A percentile compares a stretch with the other conserved stretches of the same genome.
phyloP scores from a whole-genome alignment of 2,888 invertebrate genomes.

The Pristionchus japonicus region DNA sequence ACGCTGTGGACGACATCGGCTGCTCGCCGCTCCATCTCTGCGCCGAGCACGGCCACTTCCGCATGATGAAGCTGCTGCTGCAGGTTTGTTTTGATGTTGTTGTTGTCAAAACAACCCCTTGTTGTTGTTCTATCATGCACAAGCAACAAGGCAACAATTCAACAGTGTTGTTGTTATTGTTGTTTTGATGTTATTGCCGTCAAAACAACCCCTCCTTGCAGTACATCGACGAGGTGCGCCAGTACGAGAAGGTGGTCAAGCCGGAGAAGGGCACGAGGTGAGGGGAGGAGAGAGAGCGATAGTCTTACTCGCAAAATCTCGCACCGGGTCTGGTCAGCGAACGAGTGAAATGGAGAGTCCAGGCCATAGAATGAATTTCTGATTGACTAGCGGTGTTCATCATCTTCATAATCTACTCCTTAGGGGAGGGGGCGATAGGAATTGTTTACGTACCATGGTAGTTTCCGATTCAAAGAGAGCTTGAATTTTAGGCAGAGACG shows the following conservation, averaged over 20 bases:
- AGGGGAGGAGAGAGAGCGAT: too few relatives aligned
- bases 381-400: too few relatives aligned
- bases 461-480: background rate
- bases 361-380: background rate
- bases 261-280: conserved; percentile 52
- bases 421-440: too few relatives aligned
- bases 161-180: background rate
- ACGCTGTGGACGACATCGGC: conserved; percentile 84
- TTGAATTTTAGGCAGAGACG: background rate
- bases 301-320: too few relatives aligned
- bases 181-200: background rate
- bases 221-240: conserved; percentile 63
- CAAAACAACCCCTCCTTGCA: conserved; percentile 47
- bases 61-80: conserved; percentile 68
- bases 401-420: too few relatives aligned
- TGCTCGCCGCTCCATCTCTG: conserved; percentile 91
- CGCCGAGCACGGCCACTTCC: conserved; percentile 81
- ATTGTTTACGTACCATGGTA: too few relatives aligned
- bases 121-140: too few relatives aligned
- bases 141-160: too few relatives aligned
- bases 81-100: too few relatives aligned
- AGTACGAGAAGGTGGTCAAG: conserved; percentile 61
- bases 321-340: too few relatives aligned
- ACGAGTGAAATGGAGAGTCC: too few relatives aligned
- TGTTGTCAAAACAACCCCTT: too few relatives aligned